These are phyloP conservation scores for Caenorhabditis parvicauda DNA, from an alignment of 2,888 invertebrate genomes.

Conservation along the genomic window DNA sequence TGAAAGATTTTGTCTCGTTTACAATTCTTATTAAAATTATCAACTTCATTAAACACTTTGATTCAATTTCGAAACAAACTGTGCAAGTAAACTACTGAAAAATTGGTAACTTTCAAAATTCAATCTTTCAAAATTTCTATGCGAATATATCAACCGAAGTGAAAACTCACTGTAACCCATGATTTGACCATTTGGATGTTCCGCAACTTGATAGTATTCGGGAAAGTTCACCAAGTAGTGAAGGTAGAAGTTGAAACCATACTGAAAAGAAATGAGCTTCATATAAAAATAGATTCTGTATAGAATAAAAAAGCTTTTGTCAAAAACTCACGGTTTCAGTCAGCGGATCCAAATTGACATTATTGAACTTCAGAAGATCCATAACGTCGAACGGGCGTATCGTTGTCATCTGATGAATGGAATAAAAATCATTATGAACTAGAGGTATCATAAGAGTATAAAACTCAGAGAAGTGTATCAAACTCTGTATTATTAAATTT, in stretches of 20 bases:
- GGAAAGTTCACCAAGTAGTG: constrained; percentile 97
- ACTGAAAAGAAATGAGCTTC: constrained; percentile 63
- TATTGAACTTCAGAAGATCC: constrained; percentile 54
- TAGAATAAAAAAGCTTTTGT: background rate
- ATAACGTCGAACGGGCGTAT: constrained; percentile 42
- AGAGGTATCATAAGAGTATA: too few relatives aligned
- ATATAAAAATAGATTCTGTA: too few relatives aligned
- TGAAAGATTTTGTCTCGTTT: too few relatives aligned
- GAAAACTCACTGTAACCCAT: constrained; percentile 93
- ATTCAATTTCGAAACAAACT: too few relatives aligned
- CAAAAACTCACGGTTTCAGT: constrained; percentile 78
- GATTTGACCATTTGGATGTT: constrained; percentile 89
- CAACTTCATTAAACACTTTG: too few relatives aligned
- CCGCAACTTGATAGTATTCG: constrained; percentile 95
- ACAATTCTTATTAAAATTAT: too few relatives aligned
- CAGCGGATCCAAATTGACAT: constrained; percentile 82
- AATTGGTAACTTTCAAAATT: too few relatives aligned
- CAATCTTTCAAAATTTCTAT: too few relatives aligned
- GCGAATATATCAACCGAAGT: background rate
- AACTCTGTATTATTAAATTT: too few relatives aligned
- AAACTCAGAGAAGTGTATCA: too few relatives aligned
- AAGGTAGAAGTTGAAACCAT: constrained; percentile 78
- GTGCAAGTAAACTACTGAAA: too few relatives aligned
- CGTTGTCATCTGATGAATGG: constrained; percentile 45
- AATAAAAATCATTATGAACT: too few relatives aligned